These are phyloP conservation scores for Stigmatopora nigra DNA, from an alignment of 2,113 vertebrate genomes.

Conservation along the genomic window DNA sequence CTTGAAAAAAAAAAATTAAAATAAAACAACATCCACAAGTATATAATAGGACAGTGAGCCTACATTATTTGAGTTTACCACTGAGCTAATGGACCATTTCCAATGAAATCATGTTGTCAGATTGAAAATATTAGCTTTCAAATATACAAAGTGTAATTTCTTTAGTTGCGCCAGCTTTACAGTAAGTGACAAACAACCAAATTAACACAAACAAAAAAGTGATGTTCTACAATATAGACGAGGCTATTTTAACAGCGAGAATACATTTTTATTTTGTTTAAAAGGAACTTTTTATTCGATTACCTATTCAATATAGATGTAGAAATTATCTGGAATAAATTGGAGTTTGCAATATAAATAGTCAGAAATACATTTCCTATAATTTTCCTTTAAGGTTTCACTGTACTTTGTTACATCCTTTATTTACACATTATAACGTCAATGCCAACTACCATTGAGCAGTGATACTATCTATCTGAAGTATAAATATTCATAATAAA, in stretches of 20 bases:
- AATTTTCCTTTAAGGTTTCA: background rate
- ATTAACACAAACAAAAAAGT: too few relatives aligned
- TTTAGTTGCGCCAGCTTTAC: too few relatives aligned
- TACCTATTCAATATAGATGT: background rate
- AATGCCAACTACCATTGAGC: background rate
- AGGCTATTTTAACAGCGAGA: background rate
- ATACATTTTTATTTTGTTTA: background rate
- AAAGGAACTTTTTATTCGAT: background rate
- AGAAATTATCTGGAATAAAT: background rate
- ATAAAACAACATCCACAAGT: too few relatives aligned
- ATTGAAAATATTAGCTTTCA: too few relatives aligned
- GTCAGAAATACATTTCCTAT: background rate
- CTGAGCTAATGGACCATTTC: too few relatives aligned
- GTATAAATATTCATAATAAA: slow-evolving; percentile 22
- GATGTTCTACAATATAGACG: background rate
- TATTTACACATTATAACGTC: background rate
- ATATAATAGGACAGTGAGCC: too few relatives aligned
- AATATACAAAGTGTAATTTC: too few relatives aligned
- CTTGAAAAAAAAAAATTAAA: too few relatives aligned
- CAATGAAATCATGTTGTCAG: too few relatives aligned
- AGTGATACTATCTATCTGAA: background rate
- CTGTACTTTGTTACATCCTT: slow-evolving; percentile 1
- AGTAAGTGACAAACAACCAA: too few relatives aligned
- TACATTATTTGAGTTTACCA: too few relatives aligned
- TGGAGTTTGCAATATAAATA: background rate